Percentiles rank a stretch among this genome's conserved stretches.
Evolutionary conservation across 2,113 vertebrate genomes (phyloP).

Genomic region (Pterophyllum scalare): DNA sequence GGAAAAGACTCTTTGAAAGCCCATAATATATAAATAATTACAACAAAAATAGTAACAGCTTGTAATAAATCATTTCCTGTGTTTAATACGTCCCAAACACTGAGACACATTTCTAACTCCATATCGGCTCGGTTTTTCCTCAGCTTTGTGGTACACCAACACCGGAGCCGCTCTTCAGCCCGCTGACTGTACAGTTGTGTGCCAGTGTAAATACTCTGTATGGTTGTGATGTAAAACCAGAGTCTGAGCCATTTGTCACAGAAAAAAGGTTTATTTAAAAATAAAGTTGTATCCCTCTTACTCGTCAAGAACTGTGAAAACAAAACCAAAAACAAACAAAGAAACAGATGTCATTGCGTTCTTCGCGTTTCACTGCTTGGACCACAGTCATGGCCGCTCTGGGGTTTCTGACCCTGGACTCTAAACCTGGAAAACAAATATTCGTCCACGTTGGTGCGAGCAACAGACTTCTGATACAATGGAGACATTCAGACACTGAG

Average conservation of each 20-base stretch:
- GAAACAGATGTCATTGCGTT: slow-evolving; percentile 3
- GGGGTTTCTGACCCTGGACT: slow-evolving; percentile 15
- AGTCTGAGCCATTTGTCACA: slow-evolving; percentile 82
- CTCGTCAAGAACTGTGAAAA: slow-evolving; percentile 68
- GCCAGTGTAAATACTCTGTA: slow-evolving; percentile 7
- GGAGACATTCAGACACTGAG: slow-evolving; percentile 47
- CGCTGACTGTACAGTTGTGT: not conserved
- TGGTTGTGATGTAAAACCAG: slow-evolving; percentile 67
- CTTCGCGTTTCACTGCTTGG: slow-evolving; percentile 18
- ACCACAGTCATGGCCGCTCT: slow-evolving; percentile 6
- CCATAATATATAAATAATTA: not conserved
- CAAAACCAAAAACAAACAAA: slow-evolving; percentile 33
- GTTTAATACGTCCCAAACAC: not conserved
- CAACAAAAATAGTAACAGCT: not conserved
- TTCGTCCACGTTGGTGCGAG: not conserved
- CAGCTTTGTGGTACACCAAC: not conserved
- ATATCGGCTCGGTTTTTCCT: not conserved
- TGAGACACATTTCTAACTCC: not conserved
- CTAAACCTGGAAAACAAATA: slow-evolving; percentile 10
- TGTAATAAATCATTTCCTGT: not conserved
- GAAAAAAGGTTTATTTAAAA: slow-evolving; percentile 96
- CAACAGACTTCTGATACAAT: slow-evolving; percentile 1
- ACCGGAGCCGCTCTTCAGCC: not conserved
- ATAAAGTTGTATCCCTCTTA: slow-evolving; percentile 94
- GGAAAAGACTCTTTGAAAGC: not conserved